phyloP scores from a whole-genome alignment of 1,140 invertebrate genomes.

The Pseudomyrmex gracilis region DNA sequence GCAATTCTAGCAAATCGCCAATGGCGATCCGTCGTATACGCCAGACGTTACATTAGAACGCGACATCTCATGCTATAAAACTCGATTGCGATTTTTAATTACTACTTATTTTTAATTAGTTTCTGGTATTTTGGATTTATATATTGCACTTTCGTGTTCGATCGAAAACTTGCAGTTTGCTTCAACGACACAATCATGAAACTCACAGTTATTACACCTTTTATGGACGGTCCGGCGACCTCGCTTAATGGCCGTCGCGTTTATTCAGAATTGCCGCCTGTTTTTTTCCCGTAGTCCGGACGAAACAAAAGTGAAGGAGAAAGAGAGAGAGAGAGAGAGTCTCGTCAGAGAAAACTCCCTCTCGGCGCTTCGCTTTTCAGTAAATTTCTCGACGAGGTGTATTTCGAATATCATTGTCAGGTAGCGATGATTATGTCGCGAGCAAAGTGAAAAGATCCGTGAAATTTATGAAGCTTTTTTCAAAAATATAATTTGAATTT shows the following conservation, averaged over 20 bases:
- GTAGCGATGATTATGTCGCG: slow-evolving; percentile 1
- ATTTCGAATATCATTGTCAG: slow-evolving; percentile 28
- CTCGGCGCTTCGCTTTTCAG: slow-evolving; percentile 22
- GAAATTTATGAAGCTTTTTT: too few relatives aligned
- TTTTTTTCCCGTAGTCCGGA: slow-evolving; percentile 11
- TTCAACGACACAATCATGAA: slow-evolving; percentile 64
- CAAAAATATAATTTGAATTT: too few relatives aligned
- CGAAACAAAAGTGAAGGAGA: slow-evolving; percentile 4
- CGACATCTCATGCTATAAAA: neutral
- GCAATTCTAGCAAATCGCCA: slow-evolving; percentile 22
- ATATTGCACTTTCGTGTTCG: slow-evolving; percentile 70
- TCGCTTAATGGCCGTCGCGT: slow-evolving; percentile 11
- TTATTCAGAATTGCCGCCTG: slow-evolving; percentile 11
- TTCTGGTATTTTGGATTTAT: slow-evolving; percentile 70
- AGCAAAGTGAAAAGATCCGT: neutral
- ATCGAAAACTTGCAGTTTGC: slow-evolving; percentile 56
- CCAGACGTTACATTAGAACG: neutral
- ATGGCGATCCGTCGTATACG: neutral
- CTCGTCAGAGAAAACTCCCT: slow-evolving; percentile 17
- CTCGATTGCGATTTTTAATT: slow-evolving; percentile 76
- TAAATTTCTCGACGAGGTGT: slow-evolving; percentile 11
- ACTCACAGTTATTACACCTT: slow-evolving; percentile 10
- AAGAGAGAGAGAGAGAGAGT: neutral
- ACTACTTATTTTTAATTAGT: too few relatives aligned
- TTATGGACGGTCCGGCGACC: slow-evolving; percentile 28